Conservation (phyloP, 2,113 vertebrate species). For the Sphyrna mokarran region DNA sequence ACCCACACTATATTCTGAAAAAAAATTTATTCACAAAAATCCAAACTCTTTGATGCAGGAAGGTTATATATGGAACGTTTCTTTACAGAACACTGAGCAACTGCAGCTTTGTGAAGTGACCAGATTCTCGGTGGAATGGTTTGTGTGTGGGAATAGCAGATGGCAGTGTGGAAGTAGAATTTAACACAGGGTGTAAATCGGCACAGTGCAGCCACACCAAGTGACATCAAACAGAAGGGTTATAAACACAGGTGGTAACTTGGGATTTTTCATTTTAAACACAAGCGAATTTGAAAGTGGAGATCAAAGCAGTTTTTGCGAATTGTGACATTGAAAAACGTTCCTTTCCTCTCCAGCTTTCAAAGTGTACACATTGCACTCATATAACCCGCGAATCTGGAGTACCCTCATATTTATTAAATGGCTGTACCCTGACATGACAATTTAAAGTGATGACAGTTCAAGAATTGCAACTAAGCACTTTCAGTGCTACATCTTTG, state of each 20-base stretch:
- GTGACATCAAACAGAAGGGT: slow-evolving; percentile 15
- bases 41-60: not conserved
- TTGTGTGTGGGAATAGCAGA: slow-evolving; percentile 3
- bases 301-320: slow-evolving; percentile 13
- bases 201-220: not conserved
- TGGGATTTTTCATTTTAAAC: slow-evolving; percentile 29
- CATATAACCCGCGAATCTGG: not conserved
- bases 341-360: not conserved
- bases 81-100: not conserved
- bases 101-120: not conserved
- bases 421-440: not conserved
- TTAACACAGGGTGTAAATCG: not conserved
- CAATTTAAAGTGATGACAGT: not conserved
- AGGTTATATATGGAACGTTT: not conserved
- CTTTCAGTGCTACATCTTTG: not conserved
- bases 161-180: not conserved
- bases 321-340: not conserved
- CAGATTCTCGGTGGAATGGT: not conserved
- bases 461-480: not conserved
- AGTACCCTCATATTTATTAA: not conserved
- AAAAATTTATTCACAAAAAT: not conserved
- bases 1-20: not conserved
- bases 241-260: slow-evolving; percentile 29
- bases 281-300: slow-evolving; percentile 21
- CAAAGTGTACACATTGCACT: not conserved